A percentile compares a stretch with the other conserved stretches of the same genome.
Evolutionary conservation across 2,113 vertebrate species (phyloP).

Genomic region (Brienomyrus longianalis): DNA sequence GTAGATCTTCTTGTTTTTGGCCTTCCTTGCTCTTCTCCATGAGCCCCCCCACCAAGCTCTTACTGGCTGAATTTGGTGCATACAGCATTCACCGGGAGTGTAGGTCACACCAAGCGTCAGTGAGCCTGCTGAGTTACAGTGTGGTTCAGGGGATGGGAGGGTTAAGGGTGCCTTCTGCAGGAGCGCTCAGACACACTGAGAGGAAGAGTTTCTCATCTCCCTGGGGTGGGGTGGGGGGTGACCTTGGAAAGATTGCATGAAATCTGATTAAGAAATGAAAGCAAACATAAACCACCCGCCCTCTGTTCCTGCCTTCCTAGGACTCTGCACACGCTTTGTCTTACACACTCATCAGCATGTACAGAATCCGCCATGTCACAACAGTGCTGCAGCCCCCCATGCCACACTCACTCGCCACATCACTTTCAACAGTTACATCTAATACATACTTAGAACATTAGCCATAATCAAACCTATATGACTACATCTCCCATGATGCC

Average conservation of each 20-base stretch:
- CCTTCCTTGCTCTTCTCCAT: not conserved
- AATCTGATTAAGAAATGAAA: slow-evolving; percentile 25
- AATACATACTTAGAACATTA: not conserved
- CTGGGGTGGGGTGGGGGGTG: not conserved
- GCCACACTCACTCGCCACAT: not conserved
- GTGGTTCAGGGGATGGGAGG: not conserved
- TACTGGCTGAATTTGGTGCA: not conserved
- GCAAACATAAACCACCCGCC: slow-evolving; percentile 1
- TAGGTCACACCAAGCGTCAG: not conserved
- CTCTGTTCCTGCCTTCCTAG: not conserved
- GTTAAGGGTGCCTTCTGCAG: not conserved
- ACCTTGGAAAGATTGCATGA: slow-evolving; percentile 18
- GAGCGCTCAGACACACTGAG: not conserved
- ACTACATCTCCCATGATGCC: not conserved
- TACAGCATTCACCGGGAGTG: not conserved
- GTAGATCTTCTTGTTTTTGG: not conserved
- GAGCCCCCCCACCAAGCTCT: not conserved
- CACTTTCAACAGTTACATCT: not conserved
- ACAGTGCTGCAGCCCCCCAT: not conserved
- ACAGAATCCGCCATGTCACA: not conserved
- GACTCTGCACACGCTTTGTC: not conserved
- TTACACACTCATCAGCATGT: not conserved
- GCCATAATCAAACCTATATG: not conserved
- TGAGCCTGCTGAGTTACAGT: not conserved
- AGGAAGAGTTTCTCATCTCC: not conserved